A percentile compares a stretch with the other conserved stretches of the same genome.
Conservation (phyloP, 2,797 vertebrate species). For the Poliocrania exsul region DNA sequence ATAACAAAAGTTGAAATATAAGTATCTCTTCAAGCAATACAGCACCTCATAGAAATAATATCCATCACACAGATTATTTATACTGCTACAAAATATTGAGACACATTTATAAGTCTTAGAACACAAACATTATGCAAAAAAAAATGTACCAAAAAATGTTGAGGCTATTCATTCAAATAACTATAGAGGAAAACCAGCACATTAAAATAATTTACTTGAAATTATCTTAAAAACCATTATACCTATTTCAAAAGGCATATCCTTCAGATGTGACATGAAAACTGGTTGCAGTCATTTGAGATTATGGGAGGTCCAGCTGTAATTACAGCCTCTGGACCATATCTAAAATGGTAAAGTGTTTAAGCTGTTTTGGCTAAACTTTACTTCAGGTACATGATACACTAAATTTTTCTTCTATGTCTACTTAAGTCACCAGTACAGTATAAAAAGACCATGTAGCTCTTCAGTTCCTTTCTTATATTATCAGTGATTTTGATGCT, state of each 20-base stretch:
- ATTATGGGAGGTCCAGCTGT: not conserved
- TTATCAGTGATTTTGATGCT: not conserved
- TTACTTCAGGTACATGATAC: not conserved
- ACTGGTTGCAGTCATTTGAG: not conserved
- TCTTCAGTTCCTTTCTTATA: not conserved
- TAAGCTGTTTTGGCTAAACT: not conserved
- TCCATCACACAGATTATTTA: not conserved
- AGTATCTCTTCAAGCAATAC: not conserved
- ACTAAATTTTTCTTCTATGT: not conserved
- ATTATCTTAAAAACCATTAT: not conserved
- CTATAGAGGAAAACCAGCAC: not conserved
- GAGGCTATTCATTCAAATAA: not conserved
- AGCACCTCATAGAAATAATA: not conserved
- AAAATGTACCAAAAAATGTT: not conserved
- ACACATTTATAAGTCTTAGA: not conserved
- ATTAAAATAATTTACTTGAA: not conserved
- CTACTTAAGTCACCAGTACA: not conserved
- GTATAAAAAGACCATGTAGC: not conserved
- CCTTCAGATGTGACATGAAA: not conserved
- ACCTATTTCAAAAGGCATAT: not conserved
- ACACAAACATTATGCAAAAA: not conserved
- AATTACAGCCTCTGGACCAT: not conserved
- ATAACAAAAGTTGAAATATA: not conserved
- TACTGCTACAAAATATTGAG: not conserved
- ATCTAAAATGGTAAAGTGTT: not conserved